Conservation (phyloP, 2,113 vertebrate genomes). For the Penelope pileata region DNA sequence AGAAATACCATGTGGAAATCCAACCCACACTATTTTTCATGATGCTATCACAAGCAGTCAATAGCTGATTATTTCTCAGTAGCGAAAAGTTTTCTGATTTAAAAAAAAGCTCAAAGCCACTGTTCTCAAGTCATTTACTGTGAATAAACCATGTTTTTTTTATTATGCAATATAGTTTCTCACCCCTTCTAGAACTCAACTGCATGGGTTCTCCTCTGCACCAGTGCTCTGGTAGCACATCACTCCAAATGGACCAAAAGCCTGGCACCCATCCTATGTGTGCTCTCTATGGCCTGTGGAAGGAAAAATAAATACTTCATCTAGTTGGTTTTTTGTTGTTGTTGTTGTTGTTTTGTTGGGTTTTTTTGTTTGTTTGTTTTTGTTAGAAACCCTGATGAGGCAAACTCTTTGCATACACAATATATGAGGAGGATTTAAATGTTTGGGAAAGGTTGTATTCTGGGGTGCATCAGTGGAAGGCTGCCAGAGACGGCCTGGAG, state of each 20-base stretch:
- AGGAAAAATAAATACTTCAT: background rate
- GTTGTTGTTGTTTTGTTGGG: no score
- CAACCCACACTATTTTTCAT: background rate
- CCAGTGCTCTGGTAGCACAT: background rate
- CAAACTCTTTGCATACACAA: background rate
- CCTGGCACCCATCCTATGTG: background rate
- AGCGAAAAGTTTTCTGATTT: background rate
- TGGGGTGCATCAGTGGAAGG: background rate
- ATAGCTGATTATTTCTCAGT: background rate
- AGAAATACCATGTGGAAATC: background rate
- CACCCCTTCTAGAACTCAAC: background rate
- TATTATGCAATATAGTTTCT: background rate
- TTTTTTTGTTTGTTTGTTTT: background rate
- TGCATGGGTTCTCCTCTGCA: background rate
- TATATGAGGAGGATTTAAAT: slow-evolving; percentile 13
- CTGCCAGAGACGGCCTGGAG: slow-evolving; percentile 31
- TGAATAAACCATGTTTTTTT: background rate
- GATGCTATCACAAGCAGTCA: background rate
- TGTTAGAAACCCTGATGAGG: background rate
- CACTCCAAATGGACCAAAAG: background rate
- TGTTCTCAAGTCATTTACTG: background rate
- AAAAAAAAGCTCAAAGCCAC: background rate
- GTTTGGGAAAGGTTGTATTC: slow-evolving; percentile 3
- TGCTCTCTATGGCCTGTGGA: background rate
- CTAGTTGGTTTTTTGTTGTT: background rate